Base-by-base conservation (phyloP, 2,888 invertebrate genomes). In the Pollenia amentaria region DNA sequence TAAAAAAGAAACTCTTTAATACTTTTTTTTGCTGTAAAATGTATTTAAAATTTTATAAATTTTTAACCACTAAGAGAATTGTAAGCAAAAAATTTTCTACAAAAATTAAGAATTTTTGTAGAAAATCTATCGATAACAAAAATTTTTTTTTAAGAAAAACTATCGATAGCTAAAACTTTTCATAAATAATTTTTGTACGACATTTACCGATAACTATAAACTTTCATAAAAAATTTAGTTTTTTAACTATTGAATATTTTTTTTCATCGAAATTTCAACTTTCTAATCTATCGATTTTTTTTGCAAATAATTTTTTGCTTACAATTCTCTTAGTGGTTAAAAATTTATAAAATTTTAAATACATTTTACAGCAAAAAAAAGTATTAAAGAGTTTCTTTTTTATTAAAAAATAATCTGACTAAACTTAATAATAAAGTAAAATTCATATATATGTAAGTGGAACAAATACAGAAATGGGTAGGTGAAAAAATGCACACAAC, bases 361-460 rank as follows among this genome's bases (percentile, higher is more conserved):
- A 40, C 11, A 57, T 70, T 70, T n/a, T 14, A n/a, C 18, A 73
- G 11, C 29, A 18, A 14, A 16, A 48, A n/a, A 38, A 60, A 70
- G 18, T 14, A 70, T 70, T 70, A 18, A 18, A 70, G 18, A 55
- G 16, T 55, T 53, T 29, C 29, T 29, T 29, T 29, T 29, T 29
- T 29, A 29, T 29, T 29, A 29, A 3, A 29, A 29, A 9, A n/a
- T 29, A 42, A 14, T 64, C 12, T 40, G 42, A 42, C 10, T 62
- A 18, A 12, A 62, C 16, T 62, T 53, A 4, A 62, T 11, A 64
- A 42, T 21, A 29, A 65, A 65, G n/a, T 67, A 3, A 38, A 48
- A 48, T 48, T 60, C 53, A 64, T 12, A 51, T 53, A 76, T 53
- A 53, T 76, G 65, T 53, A 65, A 76, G 64, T 64, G 40, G 21